A percentile compares a stretch with the other conserved stretches of the same genome.
These are phyloP conservation scores for Oryzias javanicus DNA, from an alignment of 2,113 vertebrate species.

Conservation along the genomic window DNA sequence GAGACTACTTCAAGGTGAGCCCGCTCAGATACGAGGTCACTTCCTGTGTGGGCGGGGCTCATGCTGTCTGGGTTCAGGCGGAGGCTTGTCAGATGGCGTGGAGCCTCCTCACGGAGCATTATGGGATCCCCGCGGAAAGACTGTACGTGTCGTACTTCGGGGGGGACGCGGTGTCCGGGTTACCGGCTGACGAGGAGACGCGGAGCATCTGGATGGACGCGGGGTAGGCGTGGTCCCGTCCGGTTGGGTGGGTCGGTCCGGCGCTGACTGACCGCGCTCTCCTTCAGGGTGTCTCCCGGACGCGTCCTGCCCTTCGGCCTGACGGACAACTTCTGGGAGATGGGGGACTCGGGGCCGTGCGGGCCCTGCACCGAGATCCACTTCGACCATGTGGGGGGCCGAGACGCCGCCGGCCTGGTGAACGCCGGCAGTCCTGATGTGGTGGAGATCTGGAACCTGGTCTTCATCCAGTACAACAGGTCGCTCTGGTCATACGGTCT, in stretches of 20 bases:
- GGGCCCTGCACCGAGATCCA: constrained; percentile 97
- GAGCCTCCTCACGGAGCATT: constrained; percentile 88
- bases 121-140: constrained; percentile 82
- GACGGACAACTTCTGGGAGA: constrained; percentile 97
- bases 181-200: constrained; percentile 84
- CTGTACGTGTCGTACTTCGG: constrained; percentile 92
- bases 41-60: background rate
- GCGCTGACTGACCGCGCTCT: background rate
- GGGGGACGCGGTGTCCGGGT: constrained; percentile 75
- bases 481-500: no score
- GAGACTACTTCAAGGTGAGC: constrained; percentile 94
- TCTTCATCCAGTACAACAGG: constrained; percentile 96
- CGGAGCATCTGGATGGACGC: constrained; percentile 85
- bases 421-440: constrained; percentile 83
- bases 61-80: constrained; percentile 69
- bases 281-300: constrained; percentile 76
- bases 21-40: background rate
- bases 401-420: constrained; percentile 76
- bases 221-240: constrained; percentile 82
- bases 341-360: constrained; percentile 91
- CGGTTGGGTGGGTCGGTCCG: background rate
- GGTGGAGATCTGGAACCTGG: constrained; percentile 97
- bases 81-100: constrained; percentile 93
- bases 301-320: constrained; percentile 84
- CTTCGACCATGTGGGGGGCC: constrained; percentile 84